phyloP scores from a whole-genome alignment of 2,113 vertebrate genomes.

The Thinocorus orbignyianus region DNA sequence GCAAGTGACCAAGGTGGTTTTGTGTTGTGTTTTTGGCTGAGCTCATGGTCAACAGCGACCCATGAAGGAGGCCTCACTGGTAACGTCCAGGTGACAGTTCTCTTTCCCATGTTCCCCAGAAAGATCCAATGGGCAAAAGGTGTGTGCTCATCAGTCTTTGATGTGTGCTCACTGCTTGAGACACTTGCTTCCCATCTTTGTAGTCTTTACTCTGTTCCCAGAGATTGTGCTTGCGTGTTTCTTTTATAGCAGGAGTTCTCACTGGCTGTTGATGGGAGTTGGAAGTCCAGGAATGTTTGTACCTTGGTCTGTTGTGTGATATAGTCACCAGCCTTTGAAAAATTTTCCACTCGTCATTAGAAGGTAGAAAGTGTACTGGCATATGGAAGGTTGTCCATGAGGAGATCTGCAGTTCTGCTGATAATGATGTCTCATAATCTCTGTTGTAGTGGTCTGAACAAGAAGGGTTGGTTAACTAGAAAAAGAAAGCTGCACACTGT shows the following conservation, averaged over 20 bases:
- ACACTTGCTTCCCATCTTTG: background rate
- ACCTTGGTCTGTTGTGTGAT: background rate
- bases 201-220: background rate
- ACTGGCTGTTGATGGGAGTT: background rate
- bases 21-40: background rate
- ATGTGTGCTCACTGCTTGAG: background rate
- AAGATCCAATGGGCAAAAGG: background rate
- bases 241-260: background rate
- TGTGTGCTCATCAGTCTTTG: background rate
- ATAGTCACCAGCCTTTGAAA: background rate
- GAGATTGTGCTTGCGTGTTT: background rate
- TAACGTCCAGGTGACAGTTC: background rate
- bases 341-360: background rate
- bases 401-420: rapidly evolving
- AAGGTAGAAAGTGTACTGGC: background rate
- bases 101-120: background rate
- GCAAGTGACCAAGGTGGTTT: background rate
- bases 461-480: background rate
- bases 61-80: background rate
- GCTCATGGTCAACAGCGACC: background rate
- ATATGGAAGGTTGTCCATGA: background rate
- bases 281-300: background rate
- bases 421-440: background rate
- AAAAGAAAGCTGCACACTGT: background rate
- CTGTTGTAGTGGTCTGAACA: background rate